Evolutionary conservation across 2,113 vertebrate species (phyloP).

Genomic region (Ondatra zibethicus): DNA sequence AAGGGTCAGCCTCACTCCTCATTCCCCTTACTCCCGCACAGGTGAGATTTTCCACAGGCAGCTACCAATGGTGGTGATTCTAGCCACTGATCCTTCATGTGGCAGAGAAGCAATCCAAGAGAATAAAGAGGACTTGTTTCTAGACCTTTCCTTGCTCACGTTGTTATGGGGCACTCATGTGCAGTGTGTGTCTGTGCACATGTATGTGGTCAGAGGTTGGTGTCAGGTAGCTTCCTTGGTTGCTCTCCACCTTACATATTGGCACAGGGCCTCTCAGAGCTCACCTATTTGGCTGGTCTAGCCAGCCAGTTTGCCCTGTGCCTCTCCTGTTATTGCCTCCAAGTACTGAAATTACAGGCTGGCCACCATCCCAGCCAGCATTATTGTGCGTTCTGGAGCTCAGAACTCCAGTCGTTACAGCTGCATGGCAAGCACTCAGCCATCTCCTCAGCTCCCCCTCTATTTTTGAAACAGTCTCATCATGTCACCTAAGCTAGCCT

Average conservation of each 20-base stretch:
- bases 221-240: too few species aligned
- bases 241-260: neutral
- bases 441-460: neutral
- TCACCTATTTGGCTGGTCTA: neutral
- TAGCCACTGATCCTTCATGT: neutral
- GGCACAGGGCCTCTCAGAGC: neutral
- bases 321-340: neutral
- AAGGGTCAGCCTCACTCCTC: neutral
- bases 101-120: neutral
- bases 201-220: too few species aligned
- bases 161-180: too few species aligned
- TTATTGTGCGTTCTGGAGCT: neutral
- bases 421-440: neutral
- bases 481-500: neutral
- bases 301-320: neutral
- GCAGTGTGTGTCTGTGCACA: neutral
- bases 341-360: neutral
- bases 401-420: neutral
- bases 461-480: neutral
- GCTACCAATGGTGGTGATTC: rapidly evolving
- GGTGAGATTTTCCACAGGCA: neutral
- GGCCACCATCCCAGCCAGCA: neutral
- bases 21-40: neutral
- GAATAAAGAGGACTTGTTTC: neutral
- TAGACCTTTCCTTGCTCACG: too few species aligned